A percentile compares a stretch with the other conserved stretches of the same genome.
phyloP scores from a whole-genome alignment of 2,888 invertebrate genomes.

The Cantharis rustica region DNA sequence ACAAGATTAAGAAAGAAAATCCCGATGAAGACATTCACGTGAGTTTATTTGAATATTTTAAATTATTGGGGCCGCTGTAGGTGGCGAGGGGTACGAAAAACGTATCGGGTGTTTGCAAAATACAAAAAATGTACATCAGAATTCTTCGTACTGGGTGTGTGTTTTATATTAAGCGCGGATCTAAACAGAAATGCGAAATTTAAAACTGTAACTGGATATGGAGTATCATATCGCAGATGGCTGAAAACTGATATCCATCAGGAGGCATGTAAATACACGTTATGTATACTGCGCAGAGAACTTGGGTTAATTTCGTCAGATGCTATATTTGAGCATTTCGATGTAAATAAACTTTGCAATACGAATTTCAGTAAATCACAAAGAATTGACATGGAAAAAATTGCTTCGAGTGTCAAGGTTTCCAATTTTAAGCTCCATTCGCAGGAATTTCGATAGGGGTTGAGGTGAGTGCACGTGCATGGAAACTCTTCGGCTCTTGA shows the following conservation, averaged over 20 bases:
- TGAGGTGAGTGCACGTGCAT: not conserved
- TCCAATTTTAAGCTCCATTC: not conserved
- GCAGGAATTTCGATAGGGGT: not conserved
- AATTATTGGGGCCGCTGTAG: not conserved
- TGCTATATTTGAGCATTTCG: conserved; percentile 28
- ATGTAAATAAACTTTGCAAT: conserved; percentile 17
- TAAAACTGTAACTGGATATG: conserved; percentile 42
- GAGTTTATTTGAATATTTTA: conserved; percentile 40
- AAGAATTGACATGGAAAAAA: not conserved
- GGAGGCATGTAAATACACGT: conserved; percentile 47
- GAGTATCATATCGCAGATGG: conserved; percentile 54
- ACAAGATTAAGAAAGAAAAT: conserved; percentile 70
- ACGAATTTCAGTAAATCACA: not conserved
- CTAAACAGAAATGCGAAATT: conserved; percentile 37
- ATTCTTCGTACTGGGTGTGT: conserved; percentile 12
- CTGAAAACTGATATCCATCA: conserved; percentile 56
- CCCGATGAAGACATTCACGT: conserved; percentile 79
- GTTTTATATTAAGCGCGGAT: conserved; percentile 43
- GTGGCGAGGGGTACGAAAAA: not conserved
- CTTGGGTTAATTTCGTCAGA: conserved; percentile 28
- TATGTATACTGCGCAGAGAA: conserved; percentile 30
- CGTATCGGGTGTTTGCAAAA: not conserved
- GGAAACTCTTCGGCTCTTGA: too few relatives aligned
- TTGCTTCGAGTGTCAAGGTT: not conserved
- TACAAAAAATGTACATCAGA: not conserved